Evolutionary conservation across 2,797 vertebrate genomes (phyloP).

Genomic region (Myripristis murdjan): DNA sequence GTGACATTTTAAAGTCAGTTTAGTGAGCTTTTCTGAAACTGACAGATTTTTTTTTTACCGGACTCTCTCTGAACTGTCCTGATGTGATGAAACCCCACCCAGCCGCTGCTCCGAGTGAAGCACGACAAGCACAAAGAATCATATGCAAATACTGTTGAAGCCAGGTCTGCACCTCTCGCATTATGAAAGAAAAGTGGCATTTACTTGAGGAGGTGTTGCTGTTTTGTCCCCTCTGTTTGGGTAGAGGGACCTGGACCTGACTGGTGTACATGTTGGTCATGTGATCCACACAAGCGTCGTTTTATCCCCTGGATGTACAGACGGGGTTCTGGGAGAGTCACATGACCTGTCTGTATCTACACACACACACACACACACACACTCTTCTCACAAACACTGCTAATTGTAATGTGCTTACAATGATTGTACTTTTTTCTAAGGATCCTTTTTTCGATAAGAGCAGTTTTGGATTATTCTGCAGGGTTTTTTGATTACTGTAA

Average conservation of each 20-base stretch:
- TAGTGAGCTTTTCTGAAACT: slow-evolving; percentile 71
- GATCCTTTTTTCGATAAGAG: slow-evolving; percentile 44
- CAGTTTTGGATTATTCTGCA: slow-evolving; percentile 62
- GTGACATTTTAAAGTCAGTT: slow-evolving; percentile 75
- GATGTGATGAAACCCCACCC: slow-evolving; percentile 17
- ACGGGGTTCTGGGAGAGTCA: slow-evolving; percentile 67
- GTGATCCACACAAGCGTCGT: slow-evolving; percentile 55
- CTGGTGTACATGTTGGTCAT: slow-evolving; percentile 33
- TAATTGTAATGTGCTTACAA: slow-evolving; percentile 73
- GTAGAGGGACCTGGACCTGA: slow-evolving; percentile 67
- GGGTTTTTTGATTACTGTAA: slow-evolving; percentile 62
- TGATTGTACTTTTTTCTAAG: slow-evolving; percentile 83
- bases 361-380: too few relatives aligned
- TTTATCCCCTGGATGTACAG: slow-evolving; percentile 47
- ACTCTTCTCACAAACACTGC: slow-evolving; percentile 51
- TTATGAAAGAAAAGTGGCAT: slow-evolving; percentile 39
- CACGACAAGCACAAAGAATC: slow-evolving; percentile 2
- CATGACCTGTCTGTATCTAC: slow-evolving; percentile 63
- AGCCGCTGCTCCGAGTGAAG: slow-evolving; percentile 34
- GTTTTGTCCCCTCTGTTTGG: slow-evolving; percentile 30
- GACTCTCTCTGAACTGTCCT: slow-evolving; percentile 1
- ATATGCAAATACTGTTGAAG: slow-evolving; percentile 4
- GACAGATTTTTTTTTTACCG: slow-evolving; percentile 44
- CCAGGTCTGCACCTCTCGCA: slow-evolving; percentile 37
- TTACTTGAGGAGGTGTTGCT: slow-evolving; percentile 31